phyloP scores from a whole-genome alignment of 2,113 vertebrate species.

The Puffinus mauretanicus region DNA sequence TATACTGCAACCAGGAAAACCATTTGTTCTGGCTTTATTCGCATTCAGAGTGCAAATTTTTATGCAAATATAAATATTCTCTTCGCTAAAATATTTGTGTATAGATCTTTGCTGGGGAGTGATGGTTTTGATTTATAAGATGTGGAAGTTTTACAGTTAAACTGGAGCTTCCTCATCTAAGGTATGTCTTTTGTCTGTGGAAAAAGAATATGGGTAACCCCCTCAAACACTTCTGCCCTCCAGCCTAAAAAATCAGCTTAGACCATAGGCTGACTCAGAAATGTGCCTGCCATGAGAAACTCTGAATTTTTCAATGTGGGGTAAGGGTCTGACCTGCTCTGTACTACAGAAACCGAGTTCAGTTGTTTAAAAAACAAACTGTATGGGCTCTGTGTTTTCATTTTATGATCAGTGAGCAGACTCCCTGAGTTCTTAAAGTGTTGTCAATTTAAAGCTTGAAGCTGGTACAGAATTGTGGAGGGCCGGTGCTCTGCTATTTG shows the following conservation, averaged over 20 bases:
- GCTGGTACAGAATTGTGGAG: neutral
- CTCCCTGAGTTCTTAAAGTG: neutral
- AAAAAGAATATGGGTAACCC: neutral
- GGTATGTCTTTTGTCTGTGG: neutral
- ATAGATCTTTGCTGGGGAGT: neutral
- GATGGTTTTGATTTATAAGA: neutral
- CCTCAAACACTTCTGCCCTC: neutral
- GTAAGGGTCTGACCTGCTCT: neutral
- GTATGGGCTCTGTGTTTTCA: neutral
- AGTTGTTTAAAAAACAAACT: neutral
- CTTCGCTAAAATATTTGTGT: neutral
- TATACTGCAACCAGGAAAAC: neutral
- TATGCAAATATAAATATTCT: neutral
- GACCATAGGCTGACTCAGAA: neutral
- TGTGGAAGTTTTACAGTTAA: neutral
- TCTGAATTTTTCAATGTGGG: neutral
- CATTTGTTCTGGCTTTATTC: neutral
- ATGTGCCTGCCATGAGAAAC: neutral
- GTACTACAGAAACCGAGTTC: neutral
- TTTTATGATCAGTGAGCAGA: neutral
- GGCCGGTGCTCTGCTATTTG: neutral
- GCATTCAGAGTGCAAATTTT: neutral
- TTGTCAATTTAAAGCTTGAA: neutral
- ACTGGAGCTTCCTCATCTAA: neutral
- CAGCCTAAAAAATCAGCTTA: neutral